These are phyloP conservation scores for Callospermophilus lateralis DNA, from an alignment of 2,113 vertebrate genomes.

Conservation along the genomic window DNA sequence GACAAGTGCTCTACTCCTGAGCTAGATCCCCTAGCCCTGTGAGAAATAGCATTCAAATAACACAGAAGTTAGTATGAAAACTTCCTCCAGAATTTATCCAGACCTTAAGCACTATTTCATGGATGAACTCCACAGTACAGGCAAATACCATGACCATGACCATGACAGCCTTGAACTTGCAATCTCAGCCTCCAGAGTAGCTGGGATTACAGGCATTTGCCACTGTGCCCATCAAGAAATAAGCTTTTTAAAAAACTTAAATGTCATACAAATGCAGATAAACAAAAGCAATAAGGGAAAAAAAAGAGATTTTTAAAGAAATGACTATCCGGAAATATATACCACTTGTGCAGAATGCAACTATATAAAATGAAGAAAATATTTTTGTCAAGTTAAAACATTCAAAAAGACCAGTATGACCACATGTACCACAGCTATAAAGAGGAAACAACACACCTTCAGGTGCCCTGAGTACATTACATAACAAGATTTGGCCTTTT, in stretches of 20 bases:
- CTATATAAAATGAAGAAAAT: neutral
- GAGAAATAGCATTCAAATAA: constrained; percentile 29
- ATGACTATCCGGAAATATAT: neutral
- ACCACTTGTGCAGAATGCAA: neutral
- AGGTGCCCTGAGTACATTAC: neutral
- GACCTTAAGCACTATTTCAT: neutral
- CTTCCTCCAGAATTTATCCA: neutral
- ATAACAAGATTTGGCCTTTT: neutral
- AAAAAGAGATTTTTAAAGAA: neutral
- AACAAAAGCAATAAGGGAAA: neutral
- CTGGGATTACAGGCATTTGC: neutral
- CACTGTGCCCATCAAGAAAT: neutral
- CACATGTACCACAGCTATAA: neutral
- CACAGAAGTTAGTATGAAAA: constrained; percentile 3
- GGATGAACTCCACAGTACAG: neutral
- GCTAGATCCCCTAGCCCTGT: neutral
- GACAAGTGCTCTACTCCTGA: too few relatives aligned
- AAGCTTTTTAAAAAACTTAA: neutral
- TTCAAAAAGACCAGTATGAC: neutral
- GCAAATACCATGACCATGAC: neutral
- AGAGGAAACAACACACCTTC: neutral
- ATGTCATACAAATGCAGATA: neutral
- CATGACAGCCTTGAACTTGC: neutral
- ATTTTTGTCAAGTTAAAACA: neutral
- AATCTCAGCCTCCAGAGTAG: neutral